These are phyloP conservation scores for Centropyge bicolor DNA, from an alignment of 2,797 vertebrate genomes.

Conservation along the genomic window DNA sequence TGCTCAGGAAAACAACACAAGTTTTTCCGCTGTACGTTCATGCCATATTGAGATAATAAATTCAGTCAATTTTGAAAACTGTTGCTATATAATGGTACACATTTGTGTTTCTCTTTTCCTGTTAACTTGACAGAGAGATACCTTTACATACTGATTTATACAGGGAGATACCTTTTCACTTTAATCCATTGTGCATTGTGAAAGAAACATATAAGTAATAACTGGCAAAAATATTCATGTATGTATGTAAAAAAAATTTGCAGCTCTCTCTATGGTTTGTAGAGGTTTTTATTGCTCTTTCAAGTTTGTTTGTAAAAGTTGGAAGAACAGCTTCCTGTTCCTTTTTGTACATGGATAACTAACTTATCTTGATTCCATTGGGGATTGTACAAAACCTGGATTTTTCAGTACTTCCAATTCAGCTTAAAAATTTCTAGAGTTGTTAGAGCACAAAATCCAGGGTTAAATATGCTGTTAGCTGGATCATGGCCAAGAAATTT, in stretches of 20 bases:
- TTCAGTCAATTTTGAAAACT: constrained; percentile 1
- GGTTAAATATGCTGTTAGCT: neutral
- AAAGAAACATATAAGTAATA: neutral
- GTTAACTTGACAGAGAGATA: neutral
- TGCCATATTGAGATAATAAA: neutral
- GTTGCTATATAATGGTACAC: neutral
- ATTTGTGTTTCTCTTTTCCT: neutral
- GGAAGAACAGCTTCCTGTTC: neutral
- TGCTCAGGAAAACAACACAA: neutral
- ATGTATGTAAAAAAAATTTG: too few species aligned
- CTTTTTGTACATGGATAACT: neutral
- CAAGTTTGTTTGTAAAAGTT: neutral
- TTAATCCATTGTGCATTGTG: neutral
- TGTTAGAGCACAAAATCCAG: neutral
- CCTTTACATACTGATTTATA: neutral
- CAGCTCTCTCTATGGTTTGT: neutral
- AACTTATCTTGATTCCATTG: neutral
- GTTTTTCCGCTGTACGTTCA: neutral
- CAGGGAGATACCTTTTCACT: neutral
- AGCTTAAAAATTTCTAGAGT: neutral
- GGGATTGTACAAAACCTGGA: neutral
- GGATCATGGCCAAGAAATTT: neutral
- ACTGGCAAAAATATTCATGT: too few species aligned
- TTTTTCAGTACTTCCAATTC: neutral
- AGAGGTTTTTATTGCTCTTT: neutral